Percentiles rank a stretch among this genome's conserved stretches.
Evolutionary conservation across 1,140 invertebrate genomes (phyloP).

Genomic region (Zophobas atratus): DNA sequence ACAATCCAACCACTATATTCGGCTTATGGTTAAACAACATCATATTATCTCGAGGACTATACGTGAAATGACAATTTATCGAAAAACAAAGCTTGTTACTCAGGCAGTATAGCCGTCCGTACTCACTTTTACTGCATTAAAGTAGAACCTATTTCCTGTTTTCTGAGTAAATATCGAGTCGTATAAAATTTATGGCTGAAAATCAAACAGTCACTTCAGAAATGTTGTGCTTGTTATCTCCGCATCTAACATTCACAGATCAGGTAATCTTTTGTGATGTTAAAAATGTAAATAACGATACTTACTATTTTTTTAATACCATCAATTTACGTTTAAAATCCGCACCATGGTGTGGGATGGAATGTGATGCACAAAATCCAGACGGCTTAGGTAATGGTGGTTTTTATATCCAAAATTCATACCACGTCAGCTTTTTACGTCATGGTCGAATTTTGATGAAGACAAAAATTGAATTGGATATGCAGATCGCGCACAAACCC

Average conservation of each 20-base stretch:
- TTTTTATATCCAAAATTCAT: constrained; percentile 15
- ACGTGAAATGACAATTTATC: constrained; percentile 21
- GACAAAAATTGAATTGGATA: constrained; percentile 37
- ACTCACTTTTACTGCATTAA: constrained; percentile 23
- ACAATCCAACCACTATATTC: constrained; percentile 4
- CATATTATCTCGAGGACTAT: constrained; percentile 5
- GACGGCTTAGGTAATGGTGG: not conserved
- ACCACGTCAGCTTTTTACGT: constrained; percentile 30
- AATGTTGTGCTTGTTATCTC: not conserved
- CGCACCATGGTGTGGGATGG: not conserved
- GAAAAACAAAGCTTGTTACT: constrained; percentile 22
- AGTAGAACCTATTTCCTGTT: constrained; percentile 15
- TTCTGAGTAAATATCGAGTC: constrained; percentile 29
- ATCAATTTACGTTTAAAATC: too few relatives aligned
- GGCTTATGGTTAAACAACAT: not conserved
- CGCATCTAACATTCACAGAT: not conserved
- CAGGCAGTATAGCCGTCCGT: constrained; percentile 1
- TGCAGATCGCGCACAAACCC: constrained; percentile 30
- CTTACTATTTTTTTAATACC: too few relatives aligned
- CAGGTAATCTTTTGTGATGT: constrained; percentile 1
- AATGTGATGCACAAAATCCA: constrained; percentile 8
- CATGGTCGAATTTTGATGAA: constrained; percentile 33
- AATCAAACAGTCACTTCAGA: not conserved
- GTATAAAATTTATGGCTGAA: constrained; percentile 5
- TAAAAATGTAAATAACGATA: too few relatives aligned